phyloP scores from a whole-genome alignment of 1,140 invertebrate genomes.

The Contarinia nasturtii region DNA sequence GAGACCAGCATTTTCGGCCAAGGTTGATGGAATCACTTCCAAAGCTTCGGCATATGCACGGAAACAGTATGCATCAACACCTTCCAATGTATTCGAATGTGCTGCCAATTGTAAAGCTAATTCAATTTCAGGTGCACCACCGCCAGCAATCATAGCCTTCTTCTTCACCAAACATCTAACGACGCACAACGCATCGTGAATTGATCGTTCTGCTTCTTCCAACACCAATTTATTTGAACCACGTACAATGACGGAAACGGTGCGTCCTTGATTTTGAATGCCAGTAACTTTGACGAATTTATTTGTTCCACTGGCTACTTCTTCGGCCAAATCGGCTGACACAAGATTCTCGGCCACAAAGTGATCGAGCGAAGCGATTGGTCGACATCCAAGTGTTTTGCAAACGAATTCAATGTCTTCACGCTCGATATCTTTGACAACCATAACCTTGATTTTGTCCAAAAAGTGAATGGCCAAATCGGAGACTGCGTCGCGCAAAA shows the following conservation, averaged over 20 bases:
- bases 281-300: conserved; percentile 94
- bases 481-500: conserved; percentile 90
- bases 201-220: conserved; percentile 86
- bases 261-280: conserved; percentile 70
- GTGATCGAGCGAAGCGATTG: conserved; percentile 97
- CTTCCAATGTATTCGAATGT: conserved; percentile 64
- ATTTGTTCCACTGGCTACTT: conserved; percentile 71
- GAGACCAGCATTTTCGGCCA: conserved; percentile 99
- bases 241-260: conserved; percentile 82
- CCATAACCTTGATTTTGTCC: conserved; percentile 98
- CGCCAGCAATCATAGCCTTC: conserved; percentile 77
- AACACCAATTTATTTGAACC: conserved; percentile 95
- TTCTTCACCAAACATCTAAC: conserved; percentile 93
- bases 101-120: conserved; percentile 69
- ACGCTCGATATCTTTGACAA: conserved; percentile 93
- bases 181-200: conserved; percentile 97
- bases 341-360: conserved; percentile 84
- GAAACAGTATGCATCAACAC: conserved; percentile 88
- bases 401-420: conserved; percentile 96
- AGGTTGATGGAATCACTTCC: conserved; percentile 91
- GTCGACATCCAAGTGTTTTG: conserved; percentile 85
- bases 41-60: conserved; percentile 89
- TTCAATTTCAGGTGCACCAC: conserved; percentile 94
- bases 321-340: conserved; percentile 86
- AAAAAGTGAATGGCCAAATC: conserved; percentile 96